These are phyloP conservation scores for Hymenopus coronatus DNA, from an alignment of 2,888 invertebrate species.

Conservation along the genomic window DNA sequence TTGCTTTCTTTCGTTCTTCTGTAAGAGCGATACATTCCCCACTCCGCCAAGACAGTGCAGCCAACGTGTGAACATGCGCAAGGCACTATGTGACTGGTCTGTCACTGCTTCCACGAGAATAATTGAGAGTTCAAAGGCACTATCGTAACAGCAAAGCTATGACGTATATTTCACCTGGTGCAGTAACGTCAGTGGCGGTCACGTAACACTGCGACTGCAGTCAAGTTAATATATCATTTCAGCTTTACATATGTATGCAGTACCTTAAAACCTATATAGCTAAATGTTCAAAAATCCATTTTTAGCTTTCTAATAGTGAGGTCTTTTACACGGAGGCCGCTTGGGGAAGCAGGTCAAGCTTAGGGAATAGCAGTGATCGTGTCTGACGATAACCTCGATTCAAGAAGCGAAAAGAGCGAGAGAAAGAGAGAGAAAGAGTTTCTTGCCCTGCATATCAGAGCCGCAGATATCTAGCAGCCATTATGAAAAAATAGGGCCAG, in stretches of 20 bases:
- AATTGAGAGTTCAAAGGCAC: neutral
- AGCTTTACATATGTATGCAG: neutral
- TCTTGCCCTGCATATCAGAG: neutral
- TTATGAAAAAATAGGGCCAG: neutral
- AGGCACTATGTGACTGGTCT: no score
- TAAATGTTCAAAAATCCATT: neutral
- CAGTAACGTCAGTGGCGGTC: neutral
- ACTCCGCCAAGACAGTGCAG: neutral
- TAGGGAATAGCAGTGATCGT: neutral
- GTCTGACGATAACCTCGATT: neutral
- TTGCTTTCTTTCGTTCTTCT: constrained; percentile 17
- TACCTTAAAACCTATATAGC: neutral
- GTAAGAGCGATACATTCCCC: constrained; percentile 1
- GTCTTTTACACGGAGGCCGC: neutral
- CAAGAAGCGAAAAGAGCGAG: neutral
- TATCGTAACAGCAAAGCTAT: neutral
- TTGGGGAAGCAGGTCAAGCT: neutral
- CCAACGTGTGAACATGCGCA: neutral
- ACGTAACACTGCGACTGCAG: neutral
- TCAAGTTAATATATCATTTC: neutral
- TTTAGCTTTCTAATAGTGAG: neutral
- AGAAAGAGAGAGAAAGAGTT: neutral
- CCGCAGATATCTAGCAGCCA: no score
- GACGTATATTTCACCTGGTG: neutral
- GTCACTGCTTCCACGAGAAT: neutral